These are phyloP conservation scores for Crypturellus undulatus DNA, from an alignment of 2,113 vertebrate genomes.

Conservation along the genomic window DNA sequence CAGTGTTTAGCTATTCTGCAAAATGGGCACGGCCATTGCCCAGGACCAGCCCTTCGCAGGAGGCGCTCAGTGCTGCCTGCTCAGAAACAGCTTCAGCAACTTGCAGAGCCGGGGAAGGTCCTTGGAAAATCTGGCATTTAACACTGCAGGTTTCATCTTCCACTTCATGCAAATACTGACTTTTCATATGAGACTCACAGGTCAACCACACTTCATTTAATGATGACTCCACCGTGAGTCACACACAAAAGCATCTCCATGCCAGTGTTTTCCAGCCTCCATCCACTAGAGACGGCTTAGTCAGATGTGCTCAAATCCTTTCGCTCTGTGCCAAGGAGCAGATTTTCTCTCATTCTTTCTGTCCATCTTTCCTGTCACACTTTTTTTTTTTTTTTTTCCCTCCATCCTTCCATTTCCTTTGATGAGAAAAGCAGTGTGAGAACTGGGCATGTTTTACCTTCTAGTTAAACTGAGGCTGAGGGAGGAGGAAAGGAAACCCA, in stretches of 20 bases:
- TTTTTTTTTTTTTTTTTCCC: slow-evolving; percentile 1
- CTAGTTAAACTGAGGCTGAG: neutral
- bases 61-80: neutral
- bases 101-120: neutral
- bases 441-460: neutral
- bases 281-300: neutral
- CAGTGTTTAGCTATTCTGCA: neutral
- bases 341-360: neutral
- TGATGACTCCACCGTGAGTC: neutral
- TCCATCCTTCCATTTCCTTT: neutral
- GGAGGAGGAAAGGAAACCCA: neutral
- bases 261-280: neutral
- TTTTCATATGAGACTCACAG: neutral
- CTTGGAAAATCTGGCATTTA: neutral
- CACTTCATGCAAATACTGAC: neutral
- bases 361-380: neutral
- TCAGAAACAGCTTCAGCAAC: neutral
- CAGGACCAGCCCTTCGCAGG: neutral
- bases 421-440: neutral
- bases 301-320: neutral
- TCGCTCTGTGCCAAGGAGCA: neutral
- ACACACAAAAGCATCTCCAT: slow-evolving; percentile 4
- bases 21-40: neutral
- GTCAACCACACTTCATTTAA: slow-evolving; percentile 8
- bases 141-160: neutral